Conservation (phyloP, 2,797 vertebrate genomes). For the Pogonophryne albipinna region DNA sequence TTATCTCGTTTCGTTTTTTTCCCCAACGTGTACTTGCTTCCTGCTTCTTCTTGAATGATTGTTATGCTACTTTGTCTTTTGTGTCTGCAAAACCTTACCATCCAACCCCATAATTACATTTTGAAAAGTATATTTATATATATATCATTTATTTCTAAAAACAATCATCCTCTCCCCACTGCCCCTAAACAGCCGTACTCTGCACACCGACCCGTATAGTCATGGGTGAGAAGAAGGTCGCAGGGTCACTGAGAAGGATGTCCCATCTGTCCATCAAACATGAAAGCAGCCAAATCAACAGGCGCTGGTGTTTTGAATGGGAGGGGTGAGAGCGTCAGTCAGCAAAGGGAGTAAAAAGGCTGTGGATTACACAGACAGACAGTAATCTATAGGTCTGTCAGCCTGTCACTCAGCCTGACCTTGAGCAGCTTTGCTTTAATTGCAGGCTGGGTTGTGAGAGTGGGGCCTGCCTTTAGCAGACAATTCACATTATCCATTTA, state of each 20-base stretch:
- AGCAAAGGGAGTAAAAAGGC: constrained; percentile 70
- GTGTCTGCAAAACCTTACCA: background rate
- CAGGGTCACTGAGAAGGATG: constrained; percentile 77
- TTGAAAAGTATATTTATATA: constrained; percentile 12
- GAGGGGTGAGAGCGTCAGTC: constrained; percentile 78
- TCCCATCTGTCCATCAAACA: constrained; percentile 84
- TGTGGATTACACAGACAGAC: constrained; percentile 73
- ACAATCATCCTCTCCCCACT: constrained; percentile 44
- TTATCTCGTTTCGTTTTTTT: constrained; percentile 17
- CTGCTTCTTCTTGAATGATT: background rate
- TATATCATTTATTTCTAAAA: constrained; percentile 44
- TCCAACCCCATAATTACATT: background rate
- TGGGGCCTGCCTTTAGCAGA: constrained; percentile 58
- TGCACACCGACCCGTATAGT: constrained; percentile 72
- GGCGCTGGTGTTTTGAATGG: constrained; percentile 68
- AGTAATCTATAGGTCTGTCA: constrained; percentile 81
- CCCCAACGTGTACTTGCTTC: background rate
- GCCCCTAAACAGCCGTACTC: constrained; percentile 33
- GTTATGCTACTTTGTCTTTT: background rate
- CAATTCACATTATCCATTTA: constrained; percentile 75
- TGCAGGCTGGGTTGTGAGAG: constrained; percentile 62
- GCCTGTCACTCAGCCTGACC: constrained; percentile 78
- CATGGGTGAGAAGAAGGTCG: constrained; percentile 75
- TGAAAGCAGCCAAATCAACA: constrained; percentile 78
- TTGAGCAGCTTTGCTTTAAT: constrained; percentile 75